A percentile compares a stretch with the other conserved stretches of the same genome.
phyloP scores from a whole-genome alignment of 2,797 vertebrate genomes.

The Lagorchestes hirsutus region DNA sequence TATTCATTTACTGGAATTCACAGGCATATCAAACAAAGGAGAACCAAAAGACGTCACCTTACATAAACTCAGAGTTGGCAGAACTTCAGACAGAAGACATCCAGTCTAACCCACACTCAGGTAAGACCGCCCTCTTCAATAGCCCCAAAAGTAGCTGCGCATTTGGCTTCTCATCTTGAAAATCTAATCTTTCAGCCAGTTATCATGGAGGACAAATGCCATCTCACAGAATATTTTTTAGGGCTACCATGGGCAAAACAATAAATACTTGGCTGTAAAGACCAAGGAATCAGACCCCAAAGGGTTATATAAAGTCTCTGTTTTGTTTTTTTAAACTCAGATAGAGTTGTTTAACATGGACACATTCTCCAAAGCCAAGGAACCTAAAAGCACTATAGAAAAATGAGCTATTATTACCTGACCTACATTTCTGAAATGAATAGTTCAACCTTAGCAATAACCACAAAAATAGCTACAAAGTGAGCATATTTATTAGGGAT shows the following conservation, averaged over 20 bases:
- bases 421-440: background rate
- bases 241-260: background rate
- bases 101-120: background rate
- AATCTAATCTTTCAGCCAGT: background rate
- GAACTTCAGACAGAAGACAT: background rate
- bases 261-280: background rate
- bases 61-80: background rate
- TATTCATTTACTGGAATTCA: background rate
- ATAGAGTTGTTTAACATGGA: background rate
- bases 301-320: background rate
- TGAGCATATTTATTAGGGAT: background rate
- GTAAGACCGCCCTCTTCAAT: background rate
- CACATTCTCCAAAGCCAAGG: background rate
- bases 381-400: background rate
- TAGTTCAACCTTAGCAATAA: background rate
- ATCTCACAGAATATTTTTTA: background rate
- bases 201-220: background rate
- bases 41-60: background rate
- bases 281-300: background rate
- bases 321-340: background rate
- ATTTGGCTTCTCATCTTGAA: background rate
- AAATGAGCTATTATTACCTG: background rate
- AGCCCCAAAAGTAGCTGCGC: background rate
- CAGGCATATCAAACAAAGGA: background rate
- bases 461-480: background rate